phyloP scores from a whole-genome alignment of 2,888 invertebrate species.

The Drosophila testacea region DNA sequence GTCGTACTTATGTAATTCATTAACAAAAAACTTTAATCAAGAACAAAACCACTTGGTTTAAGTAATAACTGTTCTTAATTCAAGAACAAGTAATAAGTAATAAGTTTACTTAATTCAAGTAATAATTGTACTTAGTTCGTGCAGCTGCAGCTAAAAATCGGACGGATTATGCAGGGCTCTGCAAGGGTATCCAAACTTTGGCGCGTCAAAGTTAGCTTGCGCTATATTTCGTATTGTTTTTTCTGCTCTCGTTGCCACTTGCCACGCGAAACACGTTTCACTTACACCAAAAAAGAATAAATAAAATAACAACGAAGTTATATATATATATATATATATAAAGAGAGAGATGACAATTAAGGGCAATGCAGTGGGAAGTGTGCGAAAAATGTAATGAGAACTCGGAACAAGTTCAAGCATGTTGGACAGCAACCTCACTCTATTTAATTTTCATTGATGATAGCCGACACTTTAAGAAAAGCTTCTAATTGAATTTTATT shows the following conservation, averaged over 20 bases:
- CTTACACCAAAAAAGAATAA: slow-evolving; percentile 28
- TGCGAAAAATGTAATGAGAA: slow-evolving; percentile 5
- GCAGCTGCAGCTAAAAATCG: too few species aligned
- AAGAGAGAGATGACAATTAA: slow-evolving; percentile 12
- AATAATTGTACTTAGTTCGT: too few species aligned
- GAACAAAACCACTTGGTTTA: too few species aligned
- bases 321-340: not conserved
- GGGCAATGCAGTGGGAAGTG: slow-evolving; percentile 23
- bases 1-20: too few species aligned
- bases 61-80: too few species aligned
- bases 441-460: not conserved
- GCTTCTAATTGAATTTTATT: too few species aligned
- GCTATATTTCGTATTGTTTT: not conserved
- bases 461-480: not conserved
- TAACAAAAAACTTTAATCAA: too few species aligned
- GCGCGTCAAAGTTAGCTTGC: too few species aligned
- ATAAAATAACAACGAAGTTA: not conserved
- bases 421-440: slow-evolving; percentile 1
- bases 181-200: too few species aligned
- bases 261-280: slow-evolving; percentile 45
- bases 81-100: too few species aligned
- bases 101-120: too few species aligned
- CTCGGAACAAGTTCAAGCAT: slow-evolving; percentile 2
- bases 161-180: too few species aligned
- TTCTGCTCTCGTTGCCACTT: slow-evolving; percentile 11